Percentiles rank a stretch among this genome's conserved stretches.
Evolutionary conservation across 2,113 vertebrate genomes (phyloP).

Genomic region (Pogonocichla stellata): DNA sequence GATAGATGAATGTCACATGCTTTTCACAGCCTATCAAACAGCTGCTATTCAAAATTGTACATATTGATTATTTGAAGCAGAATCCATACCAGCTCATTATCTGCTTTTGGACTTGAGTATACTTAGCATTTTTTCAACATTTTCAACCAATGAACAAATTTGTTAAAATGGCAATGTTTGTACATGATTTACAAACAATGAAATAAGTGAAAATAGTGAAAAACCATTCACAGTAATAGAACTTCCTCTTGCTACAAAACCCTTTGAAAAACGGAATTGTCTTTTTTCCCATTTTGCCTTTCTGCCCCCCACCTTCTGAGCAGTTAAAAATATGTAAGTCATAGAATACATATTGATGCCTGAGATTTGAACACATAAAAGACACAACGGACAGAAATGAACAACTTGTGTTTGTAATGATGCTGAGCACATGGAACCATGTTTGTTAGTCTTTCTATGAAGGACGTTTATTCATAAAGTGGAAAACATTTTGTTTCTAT

Average conservation of each 20-base stretch:
- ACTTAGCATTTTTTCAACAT: background rate
- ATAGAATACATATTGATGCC: background rate
- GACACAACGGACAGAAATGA: background rate
- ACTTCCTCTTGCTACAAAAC: background rate
- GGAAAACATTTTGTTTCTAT: slow-evolving; percentile 7
- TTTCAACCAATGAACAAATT: background rate
- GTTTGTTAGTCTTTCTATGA: background rate
- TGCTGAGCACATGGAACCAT: background rate
- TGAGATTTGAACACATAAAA: slow-evolving; percentile 31
- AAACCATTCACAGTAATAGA: background rate
- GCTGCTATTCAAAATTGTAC: background rate
- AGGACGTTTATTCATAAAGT: background rate
- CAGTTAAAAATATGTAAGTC: background rate
- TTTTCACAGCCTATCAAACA: background rate
- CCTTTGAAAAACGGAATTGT: background rate
- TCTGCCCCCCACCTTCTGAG: background rate
- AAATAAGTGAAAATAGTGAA: background rate
- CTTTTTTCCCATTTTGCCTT: background rate
- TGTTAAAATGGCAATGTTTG: background rate
- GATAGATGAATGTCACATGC: background rate
- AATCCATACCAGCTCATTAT: background rate
- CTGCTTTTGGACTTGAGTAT: background rate
- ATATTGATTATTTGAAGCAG: background rate
- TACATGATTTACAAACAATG: background rate
- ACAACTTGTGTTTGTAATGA: background rate